Evolutionary conservation across 1,140 invertebrate species (phyloP).

Genomic region (Zaprionus inermis): DNA sequence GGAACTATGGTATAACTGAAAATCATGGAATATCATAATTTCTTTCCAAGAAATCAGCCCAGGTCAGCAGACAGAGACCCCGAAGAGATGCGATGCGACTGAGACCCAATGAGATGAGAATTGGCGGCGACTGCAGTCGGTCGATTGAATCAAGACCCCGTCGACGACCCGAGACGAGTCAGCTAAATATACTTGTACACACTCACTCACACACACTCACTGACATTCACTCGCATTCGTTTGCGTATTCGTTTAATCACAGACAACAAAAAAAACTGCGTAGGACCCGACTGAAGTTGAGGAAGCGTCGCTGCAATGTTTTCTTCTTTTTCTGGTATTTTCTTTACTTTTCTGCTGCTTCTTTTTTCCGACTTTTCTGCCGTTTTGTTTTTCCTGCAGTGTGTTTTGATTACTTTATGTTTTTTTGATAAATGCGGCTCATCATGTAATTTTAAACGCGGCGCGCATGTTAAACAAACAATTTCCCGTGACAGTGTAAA

Average conservation of each 20-base stretch:
- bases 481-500: slow-evolving; percentile 81
- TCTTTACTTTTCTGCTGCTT: slow-evolving; percentile 30
- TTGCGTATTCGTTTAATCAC: slow-evolving; percentile 21
- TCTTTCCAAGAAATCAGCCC: slow-evolving; percentile 76
- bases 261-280: slow-evolving; percentile 51
- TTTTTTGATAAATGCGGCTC: slow-evolving; percentile 78
- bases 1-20: background rate
- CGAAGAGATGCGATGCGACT: slow-evolving; percentile 29
- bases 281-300: slow-evolving; percentile 56
- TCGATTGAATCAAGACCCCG: slow-evolving; percentile 76
- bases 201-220: slow-evolving; percentile 16
- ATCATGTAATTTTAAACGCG: slow-evolving; percentile 82
- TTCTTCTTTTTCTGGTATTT: slow-evolving; percentile 16
- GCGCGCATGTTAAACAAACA: slow-evolving; percentile 80
- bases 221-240: too few species aligned
- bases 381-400: slow-evolving; percentile 23
- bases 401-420: slow-evolving; percentile 45
- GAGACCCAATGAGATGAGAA: slow-evolving; percentile 29
- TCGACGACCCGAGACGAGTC: slow-evolving; percentile 60
- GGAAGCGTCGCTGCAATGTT: slow-evolving; percentile 40
- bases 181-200: slow-evolving; percentile 68
- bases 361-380: slow-evolving; percentile 27
- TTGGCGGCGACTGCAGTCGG: slow-evolving; percentile 33
- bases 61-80: slow-evolving; percentile 61
- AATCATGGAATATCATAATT: slow-evolving; percentile 67